Evolutionary conservation across 2,888 invertebrate species (phyloP).

Genomic region (Oscheius sp.): DNA sequence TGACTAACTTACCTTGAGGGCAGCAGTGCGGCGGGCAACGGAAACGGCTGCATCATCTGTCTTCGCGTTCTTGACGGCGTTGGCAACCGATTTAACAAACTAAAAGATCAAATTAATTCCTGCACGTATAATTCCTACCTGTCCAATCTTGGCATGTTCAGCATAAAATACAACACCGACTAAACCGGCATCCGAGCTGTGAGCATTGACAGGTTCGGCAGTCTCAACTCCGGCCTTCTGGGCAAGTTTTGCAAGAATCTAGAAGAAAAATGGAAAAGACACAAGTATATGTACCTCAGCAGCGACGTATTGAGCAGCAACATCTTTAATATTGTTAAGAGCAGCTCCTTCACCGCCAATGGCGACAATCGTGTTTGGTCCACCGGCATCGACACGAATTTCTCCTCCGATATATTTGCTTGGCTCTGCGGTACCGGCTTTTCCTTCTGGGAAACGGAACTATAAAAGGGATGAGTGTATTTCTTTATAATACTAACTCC

Average conservation of each 20-base stretch:
- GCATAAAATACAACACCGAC: conserved; percentile 49
- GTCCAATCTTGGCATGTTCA: conserved; percentile 18
- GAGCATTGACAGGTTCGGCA: conserved; percentile 58
- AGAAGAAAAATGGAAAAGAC: not conserved
- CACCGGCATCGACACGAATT: conserved; percentile 35
- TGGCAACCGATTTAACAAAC: conserved; percentile 39
- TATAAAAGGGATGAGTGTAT: conserved; percentile 35
- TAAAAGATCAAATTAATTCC: not conserved
- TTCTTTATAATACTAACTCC: not conserved
- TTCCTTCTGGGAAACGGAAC: conserved; percentile 65
- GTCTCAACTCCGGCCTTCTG: conserved; percentile 48
- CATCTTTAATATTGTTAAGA: conserved; percentile 58
- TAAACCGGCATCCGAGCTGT: conserved; percentile 61
- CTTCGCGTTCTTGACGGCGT: conserved; percentile 47
- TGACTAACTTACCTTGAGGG: conserved; percentile 31
- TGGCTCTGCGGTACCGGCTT: conserved; percentile 41
- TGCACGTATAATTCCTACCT: not conserved
- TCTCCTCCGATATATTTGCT: conserved; percentile 65
- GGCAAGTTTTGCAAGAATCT: conserved; percentile 56
- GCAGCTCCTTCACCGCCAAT: conserved; percentile 66
- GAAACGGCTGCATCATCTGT: conserved; percentile 36
- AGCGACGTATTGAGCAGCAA: conserved; percentile 64
- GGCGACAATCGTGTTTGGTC: conserved; percentile 61
- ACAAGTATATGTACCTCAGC: conserved; percentile 36
- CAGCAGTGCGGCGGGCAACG: conserved; percentile 42